Percentiles rank a stretch among this genome's conserved stretches.
These are phyloP conservation scores for Danio kyathit DNA, from an alignment of 2,797 vertebrate genomes.

Conservation along the genomic window DNA sequence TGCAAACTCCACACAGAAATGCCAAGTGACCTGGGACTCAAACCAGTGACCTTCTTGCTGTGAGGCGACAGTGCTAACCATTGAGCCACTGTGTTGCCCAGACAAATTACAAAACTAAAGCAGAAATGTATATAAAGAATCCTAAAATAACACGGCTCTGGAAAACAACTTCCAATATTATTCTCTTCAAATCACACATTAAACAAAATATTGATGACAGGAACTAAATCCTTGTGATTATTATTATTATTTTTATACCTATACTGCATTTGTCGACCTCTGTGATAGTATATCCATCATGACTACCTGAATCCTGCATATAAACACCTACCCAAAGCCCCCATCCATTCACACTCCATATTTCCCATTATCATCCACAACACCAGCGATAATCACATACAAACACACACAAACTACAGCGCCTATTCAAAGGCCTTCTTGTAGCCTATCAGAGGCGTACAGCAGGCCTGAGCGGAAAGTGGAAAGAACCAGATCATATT, in stretches of 20 bases:
- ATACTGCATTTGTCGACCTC: not conserved
- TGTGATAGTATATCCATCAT: not conserved
- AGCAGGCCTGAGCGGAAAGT: slow-evolving; percentile 17
- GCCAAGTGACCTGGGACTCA: no score
- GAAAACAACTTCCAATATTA: no score
- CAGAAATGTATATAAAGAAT: no score
- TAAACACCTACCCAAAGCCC: not conserved
- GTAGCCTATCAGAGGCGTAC: slow-evolving; percentile 24
- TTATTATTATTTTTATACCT: not conserved
- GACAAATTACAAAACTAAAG: no score
- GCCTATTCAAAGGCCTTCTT: slow-evolving; percentile 13
- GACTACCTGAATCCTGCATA: not conserved
- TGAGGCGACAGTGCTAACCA: no score
- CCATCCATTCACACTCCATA: not conserved
- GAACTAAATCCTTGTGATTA: no score
- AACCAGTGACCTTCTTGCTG: no score
- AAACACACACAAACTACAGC: not conserved
- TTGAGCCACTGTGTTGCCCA: no score
- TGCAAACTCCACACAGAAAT: no score
- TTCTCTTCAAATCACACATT: no score
- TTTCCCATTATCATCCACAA: not conserved
- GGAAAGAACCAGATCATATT: slow-evolving; percentile 36
- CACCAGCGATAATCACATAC: slow-evolving; percentile 17
- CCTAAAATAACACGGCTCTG: no score
- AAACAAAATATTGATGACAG: no score